Evolutionary conservation across 2,797 vertebrate genomes (phyloP).

Genomic region (Schizopygopsis malacanthus): DNA sequence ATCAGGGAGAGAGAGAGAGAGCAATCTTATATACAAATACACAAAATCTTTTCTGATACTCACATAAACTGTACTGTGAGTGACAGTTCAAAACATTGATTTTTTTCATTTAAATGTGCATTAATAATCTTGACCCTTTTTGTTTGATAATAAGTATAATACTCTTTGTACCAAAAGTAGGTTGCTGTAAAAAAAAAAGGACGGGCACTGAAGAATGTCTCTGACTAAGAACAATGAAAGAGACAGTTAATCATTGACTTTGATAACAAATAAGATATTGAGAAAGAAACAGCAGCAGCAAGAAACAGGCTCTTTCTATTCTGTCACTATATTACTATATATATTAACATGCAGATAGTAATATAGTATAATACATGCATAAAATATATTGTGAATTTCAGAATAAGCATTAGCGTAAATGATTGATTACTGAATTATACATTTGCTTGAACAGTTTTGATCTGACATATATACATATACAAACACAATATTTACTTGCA

Average conservation of each 20-base stretch:
- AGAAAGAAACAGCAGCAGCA: not conserved
- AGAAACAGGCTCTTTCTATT: not conserved
- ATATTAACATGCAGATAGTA: too few species aligned
- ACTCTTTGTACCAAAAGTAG: not conserved
- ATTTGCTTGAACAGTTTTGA: not conserved
- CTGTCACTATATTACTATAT: not conserved
- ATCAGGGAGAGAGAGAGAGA: not conserved
- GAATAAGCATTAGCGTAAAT: not conserved
- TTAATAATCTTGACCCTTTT: not conserved
- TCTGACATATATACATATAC: not conserved
- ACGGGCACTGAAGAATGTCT: not conserved
- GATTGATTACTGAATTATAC: not conserved
- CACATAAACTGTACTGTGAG: not conserved
- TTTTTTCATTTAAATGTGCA: not conserved
- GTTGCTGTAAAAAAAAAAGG: not conserved
- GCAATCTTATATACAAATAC: not conserved
- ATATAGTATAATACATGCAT: not conserved
- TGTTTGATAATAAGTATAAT: not conserved
- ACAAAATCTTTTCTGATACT: not conserved
- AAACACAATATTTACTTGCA: not conserved
- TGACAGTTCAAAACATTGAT: not conserved
- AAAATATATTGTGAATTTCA: not conserved
- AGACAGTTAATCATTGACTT: constrained; percentile 25
- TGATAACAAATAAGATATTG: not conserved
- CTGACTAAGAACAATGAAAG: constrained; percentile 19